Evolutionary conservation across 2,888 invertebrate genomes (phyloP), one percentile per base, ranked within the genome.

Genomic region (Eupsilia transversa): DNA sequence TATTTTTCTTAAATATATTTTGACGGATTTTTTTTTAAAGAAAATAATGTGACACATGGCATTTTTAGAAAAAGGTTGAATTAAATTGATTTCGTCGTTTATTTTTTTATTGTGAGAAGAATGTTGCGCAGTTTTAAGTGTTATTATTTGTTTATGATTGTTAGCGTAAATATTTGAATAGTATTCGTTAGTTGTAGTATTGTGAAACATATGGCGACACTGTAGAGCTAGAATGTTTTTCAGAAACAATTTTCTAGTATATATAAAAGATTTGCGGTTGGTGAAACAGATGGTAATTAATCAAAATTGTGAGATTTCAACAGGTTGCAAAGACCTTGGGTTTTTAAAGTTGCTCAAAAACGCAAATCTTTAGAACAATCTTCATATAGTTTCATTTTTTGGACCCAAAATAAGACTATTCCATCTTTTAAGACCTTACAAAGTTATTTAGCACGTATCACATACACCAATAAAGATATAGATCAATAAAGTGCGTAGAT

Each of bases 401-500:
- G 46, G 20, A 35, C 0, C 27, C 57, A 38, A 38, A 46, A 52
- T 33, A 23, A 41, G 43, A n/a, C 7, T 30, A 7, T 14, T 46
- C 46, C 7, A 27, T 41, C 20, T 52, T 71, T 27, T 20, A 20
- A 68, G 56, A 46, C 38, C 52, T n/a, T 9, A 52, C 59, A 43
- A 14, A 63, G 46, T 56, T 70, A 72, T 85, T 66, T 59, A 85
- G 72, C 57, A 57, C 74, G 75, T 69, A 49, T 63, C 64, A 80
- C 49, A 72, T 57, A 80, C 69, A 65, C 54, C 65, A 74, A 74
- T 76, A 81, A 79, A 82, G 79, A 76, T 76, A 85, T 70, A 77
- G 72, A 85, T 86, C 74, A 79, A 80, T 82, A 84, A 73, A 76
- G 70, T 66, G 73, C 57, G 74, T 73, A 77, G 54, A 79, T 75